Base-by-base conservation (phyloP, 2,797 vertebrate genomes). In the Oreonectes daqikongensis region DNA sequence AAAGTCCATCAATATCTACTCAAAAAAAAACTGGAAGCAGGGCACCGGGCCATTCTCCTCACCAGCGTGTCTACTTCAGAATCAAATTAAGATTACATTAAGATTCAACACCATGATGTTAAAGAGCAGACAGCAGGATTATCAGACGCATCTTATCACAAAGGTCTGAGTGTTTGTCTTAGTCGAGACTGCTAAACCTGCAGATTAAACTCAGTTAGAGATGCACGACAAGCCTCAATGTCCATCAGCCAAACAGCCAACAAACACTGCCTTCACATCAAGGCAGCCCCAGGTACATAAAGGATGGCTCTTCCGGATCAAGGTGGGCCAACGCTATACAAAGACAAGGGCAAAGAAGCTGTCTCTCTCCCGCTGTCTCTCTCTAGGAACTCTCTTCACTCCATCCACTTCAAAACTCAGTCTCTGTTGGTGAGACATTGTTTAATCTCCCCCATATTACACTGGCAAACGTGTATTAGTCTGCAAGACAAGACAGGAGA, bases 401-500 rank as follows among this genome's bases (percentile, higher is more conserved):
- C 75, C n/a, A 69, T 74, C 61, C 83, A 73, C 84, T 87, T 80
- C 65, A 83, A 84, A 82, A 75, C 73, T 66, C 72, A 70, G 79
- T 70, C 76, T 68, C 68, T 35, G 70, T 78, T 83, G 78, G 72
- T 76, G 81, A 86, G 82, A 76, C 79, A 50, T 75, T 79, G 77
- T 84, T 90, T 88, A 91, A 93, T 91, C 89, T 89, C 73, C 52
- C 85, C 83, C 89, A 87, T 81, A 85, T 81, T 88, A 90, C 85
- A 90, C 89, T 87, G 84, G 83, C 88, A 87, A 89, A 88, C 90
- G 89, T 90, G 88, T 79, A 57, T 87, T 90, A 86, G 85, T 88
- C 90, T 89, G 81, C 85, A 93, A 94, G 91, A 93, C 92, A 93
- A 92, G 92, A 90, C 71, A 30, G 78, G 87, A 85, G 90, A 94